Conservation (phyloP, 2,797 vertebrate species). For the Synaphobranchus kaupii region DNA sequence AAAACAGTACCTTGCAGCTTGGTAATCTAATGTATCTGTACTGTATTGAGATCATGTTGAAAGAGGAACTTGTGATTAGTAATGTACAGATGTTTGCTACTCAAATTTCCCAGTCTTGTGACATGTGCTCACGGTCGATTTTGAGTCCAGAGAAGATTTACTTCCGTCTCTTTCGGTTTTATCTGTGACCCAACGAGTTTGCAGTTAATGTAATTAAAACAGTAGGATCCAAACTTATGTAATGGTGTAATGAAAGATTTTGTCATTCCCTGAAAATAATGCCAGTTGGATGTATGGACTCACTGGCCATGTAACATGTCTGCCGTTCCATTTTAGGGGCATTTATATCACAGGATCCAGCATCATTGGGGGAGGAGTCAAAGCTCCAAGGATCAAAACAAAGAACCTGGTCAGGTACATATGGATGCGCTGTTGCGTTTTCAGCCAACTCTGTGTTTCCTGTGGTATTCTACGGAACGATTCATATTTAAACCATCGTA, state of each 20-base stretch:
- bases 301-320: too few species aligned
- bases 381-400: conserved; percentile 97
- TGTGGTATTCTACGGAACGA: not conserved
- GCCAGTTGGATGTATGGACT: not conserved
- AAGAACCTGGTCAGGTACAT: conserved; percentile 96
- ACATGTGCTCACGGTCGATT: not conserved
- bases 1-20: not conserved
- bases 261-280: not conserved
- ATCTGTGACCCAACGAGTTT: not conserved
- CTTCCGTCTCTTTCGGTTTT: not conserved
- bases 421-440: not conserved
- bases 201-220: not conserved
- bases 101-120: not conserved
- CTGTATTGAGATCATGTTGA: not conserved
- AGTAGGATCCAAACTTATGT: not conserved
- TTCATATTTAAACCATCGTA: not conserved
- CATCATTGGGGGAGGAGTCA: conserved; percentile 96
- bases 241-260: not conserved
- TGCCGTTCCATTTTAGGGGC: conserved; percentile 75
- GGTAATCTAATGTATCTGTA: not conserved
- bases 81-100: not conserved
- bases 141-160: not conserved
- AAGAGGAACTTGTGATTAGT: not conserved
- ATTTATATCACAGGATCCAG: conserved; percentile 98
- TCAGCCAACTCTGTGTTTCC: not conserved